Evolutionary conservation across 2,113 vertebrate genomes (phyloP), one percentile per base, ranked within the genome.

Genomic region (Brachypteracias leptosomus): DNA sequence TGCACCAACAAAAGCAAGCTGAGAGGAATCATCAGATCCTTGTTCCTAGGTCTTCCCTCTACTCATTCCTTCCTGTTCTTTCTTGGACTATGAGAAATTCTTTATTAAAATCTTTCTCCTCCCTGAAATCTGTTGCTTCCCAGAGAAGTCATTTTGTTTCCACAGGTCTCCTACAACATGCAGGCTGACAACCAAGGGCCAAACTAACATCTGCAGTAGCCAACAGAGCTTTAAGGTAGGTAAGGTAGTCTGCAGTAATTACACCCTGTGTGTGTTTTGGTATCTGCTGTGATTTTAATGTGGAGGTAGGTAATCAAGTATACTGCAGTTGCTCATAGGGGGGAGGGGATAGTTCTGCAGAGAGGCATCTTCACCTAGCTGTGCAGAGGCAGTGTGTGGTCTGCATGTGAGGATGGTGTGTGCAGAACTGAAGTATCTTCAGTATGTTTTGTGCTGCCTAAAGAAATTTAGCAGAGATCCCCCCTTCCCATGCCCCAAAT

Each of bases 391-490:
- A 47, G 40, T 6, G 16, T 46, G 44, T 9, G 59, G 33, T 35
- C 36, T 62, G 35, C 0, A 0, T 54, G 7, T 38, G 55, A 58
- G 11, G 10, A 51, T 18, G 26, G 17, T 35, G 4, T 0, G 2
- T 25, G 22, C 29, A 78, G 40, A 86, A 44, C 20, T 44, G 36
- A 84, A 74, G 10, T 59, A 26, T 28, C 35, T 63, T 72, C 9
- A 12, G 4, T 2, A 2, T 63, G 11, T 20, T 74, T 88, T 51
- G 10, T 74, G 14, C 24, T 78, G 24, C 33, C 24, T 87, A n/a
- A 92, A 73, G 66, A 75, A 77, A 86, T 47, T 29, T 4, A 62
- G 26, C 11, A 65, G 47, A 51, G 9, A 36, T 33, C 2, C 4
- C 4, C 9, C 16, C 16, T 58, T 76, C 62, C 33, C 10, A 67